phyloP scores from a whole-genome alignment of 1,140 invertebrate genomes.

The Rhopalosiphum maidis region DNA sequence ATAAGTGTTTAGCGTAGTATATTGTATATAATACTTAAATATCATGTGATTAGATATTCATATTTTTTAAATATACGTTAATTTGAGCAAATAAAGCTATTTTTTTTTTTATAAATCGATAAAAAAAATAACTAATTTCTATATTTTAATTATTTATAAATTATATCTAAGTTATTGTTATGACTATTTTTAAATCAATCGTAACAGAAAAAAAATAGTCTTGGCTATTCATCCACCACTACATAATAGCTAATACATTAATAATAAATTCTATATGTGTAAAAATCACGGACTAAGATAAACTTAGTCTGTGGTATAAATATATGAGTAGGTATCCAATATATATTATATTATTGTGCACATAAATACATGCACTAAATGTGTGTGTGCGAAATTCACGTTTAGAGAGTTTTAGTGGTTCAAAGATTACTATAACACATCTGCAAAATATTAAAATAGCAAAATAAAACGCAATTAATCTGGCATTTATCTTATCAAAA shows the following conservation, averaged over 20 bases:
- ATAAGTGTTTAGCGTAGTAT: neutral
- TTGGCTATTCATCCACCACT: neutral
- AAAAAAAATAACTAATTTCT: neutral
- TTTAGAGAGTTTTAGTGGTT: neutral
- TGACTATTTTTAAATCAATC: neutral
- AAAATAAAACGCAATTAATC: slow-evolving; percentile 1
- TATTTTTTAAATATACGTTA: neutral
- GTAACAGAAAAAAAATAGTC: neutral
- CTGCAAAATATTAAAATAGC: slow-evolving; percentile 4
- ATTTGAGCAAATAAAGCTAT: neutral
- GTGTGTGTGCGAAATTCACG: neutral
- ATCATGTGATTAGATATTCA: neutral
- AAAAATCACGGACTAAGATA: too few relatives aligned
- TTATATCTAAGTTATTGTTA: neutral
- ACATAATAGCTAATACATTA: neutral
- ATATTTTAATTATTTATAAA: neutral
- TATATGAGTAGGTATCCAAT: neutral
- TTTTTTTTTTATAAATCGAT: neutral
- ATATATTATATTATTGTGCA: neutral
- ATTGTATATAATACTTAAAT: neutral
- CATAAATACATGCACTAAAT: neutral
- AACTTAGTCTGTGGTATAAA: neutral
- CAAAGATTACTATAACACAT: neutral
- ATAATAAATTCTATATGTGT: neutral
- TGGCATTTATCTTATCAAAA: neutral